These are phyloP conservation scores for Embidobia sp. DNA, from an alignment of 2,888 invertebrate genomes.

Conservation along the genomic window DNA sequence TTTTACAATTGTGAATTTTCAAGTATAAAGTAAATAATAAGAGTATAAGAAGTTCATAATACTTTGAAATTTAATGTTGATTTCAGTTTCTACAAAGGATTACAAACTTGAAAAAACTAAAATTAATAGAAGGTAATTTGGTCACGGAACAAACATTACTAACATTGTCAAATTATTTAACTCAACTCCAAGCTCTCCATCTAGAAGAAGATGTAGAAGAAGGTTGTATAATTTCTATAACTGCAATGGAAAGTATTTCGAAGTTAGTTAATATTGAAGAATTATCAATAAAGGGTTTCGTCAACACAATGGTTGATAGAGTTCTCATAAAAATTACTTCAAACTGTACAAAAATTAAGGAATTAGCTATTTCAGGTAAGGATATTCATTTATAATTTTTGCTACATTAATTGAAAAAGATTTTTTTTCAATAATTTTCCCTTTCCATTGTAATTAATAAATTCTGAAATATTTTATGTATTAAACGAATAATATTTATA, in stretches of 20 bases:
- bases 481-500: neutral
- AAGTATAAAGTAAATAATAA: too few species aligned
- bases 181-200: constrained; percentile 40
- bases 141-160: constrained; percentile 14
- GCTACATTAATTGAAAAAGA: too few species aligned
- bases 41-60: too few species aligned
- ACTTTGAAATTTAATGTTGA: too few species aligned
- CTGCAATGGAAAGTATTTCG: constrained; percentile 35
- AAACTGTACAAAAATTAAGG: constrained; percentile 39
- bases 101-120: constrained; percentile 39
- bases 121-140: constrained; percentile 52
- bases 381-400: too few species aligned
- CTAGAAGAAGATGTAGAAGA: constrained; percentile 45
- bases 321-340: constrained; percentile 39
- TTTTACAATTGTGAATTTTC: too few species aligned
- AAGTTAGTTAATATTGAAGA: constrained; percentile 47
- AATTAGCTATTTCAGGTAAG: constrained; percentile 47
- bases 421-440: too few species aligned
- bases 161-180: constrained; percentile 25
- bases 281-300: constrained; percentile 47
- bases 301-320: constrained; percentile 25
- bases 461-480: too few species aligned
- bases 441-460: too few species aligned
- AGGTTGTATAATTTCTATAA: constrained; percentile 9
- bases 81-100: constrained; percentile 42